Evolutionary conservation across 2,113 vertebrate genomes (phyloP).

Genomic region (Argyrosomus japonicus): DNA sequence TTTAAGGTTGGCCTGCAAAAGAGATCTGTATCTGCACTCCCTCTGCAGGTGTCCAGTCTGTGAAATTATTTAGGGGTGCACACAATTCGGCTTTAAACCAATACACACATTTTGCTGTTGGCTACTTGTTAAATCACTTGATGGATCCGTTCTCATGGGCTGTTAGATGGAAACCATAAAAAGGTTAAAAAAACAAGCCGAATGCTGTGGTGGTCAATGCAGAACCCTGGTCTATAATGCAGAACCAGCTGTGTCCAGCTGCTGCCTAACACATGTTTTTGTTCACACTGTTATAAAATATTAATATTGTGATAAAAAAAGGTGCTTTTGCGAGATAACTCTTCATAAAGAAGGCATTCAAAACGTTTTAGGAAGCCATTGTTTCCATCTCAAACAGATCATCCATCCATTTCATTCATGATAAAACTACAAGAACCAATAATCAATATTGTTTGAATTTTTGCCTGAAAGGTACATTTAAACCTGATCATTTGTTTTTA

Average conservation of each 20-base stretch:
- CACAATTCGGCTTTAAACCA: background rate
- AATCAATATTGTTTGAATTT: background rate
- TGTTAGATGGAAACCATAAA: background rate
- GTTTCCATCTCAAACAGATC: background rate
- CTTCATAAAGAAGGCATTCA: background rate
- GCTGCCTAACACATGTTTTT: background rate
- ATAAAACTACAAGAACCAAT: background rate
- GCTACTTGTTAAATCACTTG: conserved; percentile 8
- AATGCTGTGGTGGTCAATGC: background rate
- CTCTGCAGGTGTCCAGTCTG: conserved; percentile 23
- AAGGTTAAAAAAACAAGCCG: background rate
- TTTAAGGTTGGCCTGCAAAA: conserved; percentile 1
- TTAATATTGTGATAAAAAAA: background rate
- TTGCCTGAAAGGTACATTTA: background rate
- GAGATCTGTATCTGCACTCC: conserved; percentile 14
- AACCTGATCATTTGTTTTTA: background rate
- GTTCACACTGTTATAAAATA: background rate
- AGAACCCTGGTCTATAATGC: background rate
- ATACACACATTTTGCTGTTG: background rate
- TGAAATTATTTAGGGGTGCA: conserved; percentile 2
- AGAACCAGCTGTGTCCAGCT: background rate
- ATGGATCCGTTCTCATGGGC: background rate
- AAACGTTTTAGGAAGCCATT: background rate
- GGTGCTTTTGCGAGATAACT: background rate
- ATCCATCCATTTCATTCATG: background rate